Conservation (phyloP, 2,797 vertebrate genomes). For the Cetoscarus ocellatus region DNA sequence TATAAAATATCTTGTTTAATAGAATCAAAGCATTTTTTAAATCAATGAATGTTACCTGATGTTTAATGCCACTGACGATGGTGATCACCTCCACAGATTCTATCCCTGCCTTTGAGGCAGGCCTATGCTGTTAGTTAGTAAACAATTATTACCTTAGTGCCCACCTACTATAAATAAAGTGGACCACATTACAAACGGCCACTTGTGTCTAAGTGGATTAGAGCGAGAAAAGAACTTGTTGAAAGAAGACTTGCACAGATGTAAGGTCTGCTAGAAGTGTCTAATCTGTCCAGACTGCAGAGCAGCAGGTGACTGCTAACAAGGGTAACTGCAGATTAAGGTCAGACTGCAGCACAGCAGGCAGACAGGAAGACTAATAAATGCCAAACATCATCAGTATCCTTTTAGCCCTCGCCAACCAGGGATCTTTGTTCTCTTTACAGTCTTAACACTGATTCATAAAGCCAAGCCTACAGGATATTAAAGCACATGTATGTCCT, state of each 20-base stretch:
- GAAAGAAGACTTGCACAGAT: conserved; percentile 59
- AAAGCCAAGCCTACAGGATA: neutral
- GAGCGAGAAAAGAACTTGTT: conserved; percentile 58
- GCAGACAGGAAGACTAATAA: conserved; percentile 55
- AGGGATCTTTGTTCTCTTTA: conserved; percentile 31
- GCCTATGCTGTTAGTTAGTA: no score
- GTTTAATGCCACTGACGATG: no score
- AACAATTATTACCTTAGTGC: neutral
- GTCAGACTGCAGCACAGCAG: conserved; percentile 62
- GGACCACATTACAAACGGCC: conserved; percentile 20
- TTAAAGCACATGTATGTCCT: no score
- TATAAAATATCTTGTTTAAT: no score
- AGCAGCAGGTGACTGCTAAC: conserved; percentile 74
- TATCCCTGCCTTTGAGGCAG: no score
- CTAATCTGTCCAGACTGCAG: conserved; percentile 76
- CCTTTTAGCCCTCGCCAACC: conserved; percentile 23
- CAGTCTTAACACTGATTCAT: conserved; percentile 30
- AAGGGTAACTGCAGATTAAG: conserved; percentile 83
- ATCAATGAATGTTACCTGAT: no score
- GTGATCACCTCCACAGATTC: no score
- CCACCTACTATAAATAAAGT: conserved; percentile 35
- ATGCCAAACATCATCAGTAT: conserved; percentile 52
- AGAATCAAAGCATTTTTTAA: no score
- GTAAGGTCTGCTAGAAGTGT: conserved; percentile 58
- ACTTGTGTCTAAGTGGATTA: conserved; percentile 73